phyloP scores from a whole-genome alignment of 2,888 invertebrate species.

The Drosophila seclusa region DNA sequence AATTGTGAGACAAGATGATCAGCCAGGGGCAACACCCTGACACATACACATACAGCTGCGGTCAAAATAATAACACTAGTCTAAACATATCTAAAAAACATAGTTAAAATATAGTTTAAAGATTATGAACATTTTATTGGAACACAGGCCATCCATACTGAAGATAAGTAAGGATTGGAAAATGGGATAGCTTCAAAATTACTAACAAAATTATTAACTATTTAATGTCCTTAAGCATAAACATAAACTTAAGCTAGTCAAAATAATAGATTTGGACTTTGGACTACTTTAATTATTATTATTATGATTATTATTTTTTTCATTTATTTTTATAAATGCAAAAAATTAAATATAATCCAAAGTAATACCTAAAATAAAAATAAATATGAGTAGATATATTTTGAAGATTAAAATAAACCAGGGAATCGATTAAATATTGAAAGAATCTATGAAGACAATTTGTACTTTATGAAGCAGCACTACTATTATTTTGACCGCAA shows the following conservation, averaged over 20 bases:
- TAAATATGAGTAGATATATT: background rate
- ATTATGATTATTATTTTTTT: too few relatives aligned
- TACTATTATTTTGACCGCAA: background rate
- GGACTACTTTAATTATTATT: background rate
- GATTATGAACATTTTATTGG: background rate
- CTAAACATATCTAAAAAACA: background rate
- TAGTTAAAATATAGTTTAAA: background rate
- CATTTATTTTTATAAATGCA: background rate
- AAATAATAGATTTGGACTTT: background rate
- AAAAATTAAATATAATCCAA: background rate
- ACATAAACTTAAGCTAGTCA: background rate
- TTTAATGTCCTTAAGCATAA: background rate
- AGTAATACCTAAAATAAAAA: background rate
- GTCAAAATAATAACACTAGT: background rate
- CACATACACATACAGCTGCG: background rate
- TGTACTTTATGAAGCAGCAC: background rate
- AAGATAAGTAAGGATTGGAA: background rate
- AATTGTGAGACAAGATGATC: slow-evolving; percentile 63
- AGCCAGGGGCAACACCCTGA: slow-evolving; percentile 56
- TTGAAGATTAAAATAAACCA: background rate
- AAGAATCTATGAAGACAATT: background rate
- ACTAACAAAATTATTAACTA: background rate
- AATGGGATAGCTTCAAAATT: background rate
- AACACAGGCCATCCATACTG: too few relatives aligned
- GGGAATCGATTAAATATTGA: background rate